phyloP scores from a whole-genome alignment of 2,888 invertebrate genomes.

The Zygaena filipendulae region DNA sequence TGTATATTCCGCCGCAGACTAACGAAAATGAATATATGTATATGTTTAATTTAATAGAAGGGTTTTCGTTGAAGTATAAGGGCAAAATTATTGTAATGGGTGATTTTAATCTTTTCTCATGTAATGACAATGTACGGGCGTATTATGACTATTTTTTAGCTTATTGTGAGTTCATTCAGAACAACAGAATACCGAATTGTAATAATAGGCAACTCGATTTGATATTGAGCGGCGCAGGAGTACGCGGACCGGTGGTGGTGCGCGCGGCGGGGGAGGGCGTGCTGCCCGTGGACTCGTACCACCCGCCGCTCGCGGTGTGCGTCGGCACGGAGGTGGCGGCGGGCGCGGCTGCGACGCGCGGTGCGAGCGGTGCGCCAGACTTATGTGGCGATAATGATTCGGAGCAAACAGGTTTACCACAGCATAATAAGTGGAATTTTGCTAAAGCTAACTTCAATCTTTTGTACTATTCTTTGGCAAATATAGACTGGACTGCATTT shows the following conservation, averaged over 20 bases:
- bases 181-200: constrained; percentile 14
- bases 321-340: too few relatives aligned
- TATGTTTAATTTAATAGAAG: constrained; percentile 11
- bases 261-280: constrained; percentile 8
- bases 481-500: constrained; percentile 4
- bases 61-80: constrained; percentile 8
- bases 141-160: constrained; percentile 14
- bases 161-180: constrained; percentile 16
- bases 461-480: constrained; percentile 1
- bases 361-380: background rate
- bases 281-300: constrained; percentile 13
- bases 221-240: constrained; percentile 10
- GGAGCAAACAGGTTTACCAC: too few relatives aligned
- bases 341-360: background rate
- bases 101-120: constrained; percentile 15
- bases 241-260: constrained; percentile 8
- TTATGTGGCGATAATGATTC: background rate
- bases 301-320: constrained; percentile 14
- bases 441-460: constrained; percentile 4
- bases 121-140: constrained; percentile 8
- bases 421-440: constrained; percentile 5
- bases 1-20: constrained; percentile 2
- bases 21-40: constrained; percentile 2
- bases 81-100: constrained; percentile 11
- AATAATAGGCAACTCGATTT: constrained; percentile 13